These are phyloP conservation scores for Dynastes grantii DNA, from an alignment of 2,888 invertebrate genomes.

Conservation along the genomic window DNA sequence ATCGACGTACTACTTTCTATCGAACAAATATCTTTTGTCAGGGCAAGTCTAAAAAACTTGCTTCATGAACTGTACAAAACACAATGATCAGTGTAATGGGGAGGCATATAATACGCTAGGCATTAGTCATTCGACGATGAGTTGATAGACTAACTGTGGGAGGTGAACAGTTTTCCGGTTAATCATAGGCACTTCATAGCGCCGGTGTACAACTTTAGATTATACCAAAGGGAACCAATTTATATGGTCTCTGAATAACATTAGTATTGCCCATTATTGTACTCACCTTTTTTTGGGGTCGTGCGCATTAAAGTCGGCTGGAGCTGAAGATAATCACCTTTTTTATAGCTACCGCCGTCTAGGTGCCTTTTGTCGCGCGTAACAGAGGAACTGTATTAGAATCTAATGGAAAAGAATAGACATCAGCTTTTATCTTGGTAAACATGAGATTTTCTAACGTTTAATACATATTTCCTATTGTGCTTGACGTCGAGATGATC, in stretches of 20 bases:
- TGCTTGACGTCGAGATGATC: neutral
- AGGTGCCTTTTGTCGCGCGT: slow-evolving; percentile 20
- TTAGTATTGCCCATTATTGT: slow-evolving; percentile 19
- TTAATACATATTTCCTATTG: slow-evolving; percentile 20
- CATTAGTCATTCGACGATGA: slow-evolving; percentile 1
- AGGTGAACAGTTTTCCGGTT: slow-evolving; percentile 44
- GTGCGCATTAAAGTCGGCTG: slow-evolving; percentile 19
- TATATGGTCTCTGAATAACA: slow-evolving; percentile 17
- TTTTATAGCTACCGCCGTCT: slow-evolving; percentile 31
- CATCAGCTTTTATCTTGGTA: slow-evolving; percentile 23
- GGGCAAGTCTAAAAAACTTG: neutral
- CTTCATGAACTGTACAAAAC: slow-evolving; percentile 4
- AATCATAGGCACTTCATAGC: slow-evolving; percentile 35
- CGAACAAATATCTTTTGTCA: neutral
- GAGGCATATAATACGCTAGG: neutral
- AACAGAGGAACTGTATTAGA: slow-evolving; percentile 20
- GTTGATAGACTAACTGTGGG: slow-evolving; percentile 21
- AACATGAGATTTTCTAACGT: slow-evolving; percentile 7
- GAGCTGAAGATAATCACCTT: slow-evolving; percentile 34
- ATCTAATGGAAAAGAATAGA: slow-evolving; percentile 32
- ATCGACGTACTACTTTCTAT: neutral
- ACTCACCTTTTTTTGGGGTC: slow-evolving; percentile 11
- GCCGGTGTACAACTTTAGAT: slow-evolving; percentile 30
- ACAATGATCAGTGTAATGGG: neutral
- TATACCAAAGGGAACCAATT: slow-evolving; percentile 41